Conservation (phyloP, 2,888 invertebrate genomes). For the Bembecia ichneumoniformis region DNA sequence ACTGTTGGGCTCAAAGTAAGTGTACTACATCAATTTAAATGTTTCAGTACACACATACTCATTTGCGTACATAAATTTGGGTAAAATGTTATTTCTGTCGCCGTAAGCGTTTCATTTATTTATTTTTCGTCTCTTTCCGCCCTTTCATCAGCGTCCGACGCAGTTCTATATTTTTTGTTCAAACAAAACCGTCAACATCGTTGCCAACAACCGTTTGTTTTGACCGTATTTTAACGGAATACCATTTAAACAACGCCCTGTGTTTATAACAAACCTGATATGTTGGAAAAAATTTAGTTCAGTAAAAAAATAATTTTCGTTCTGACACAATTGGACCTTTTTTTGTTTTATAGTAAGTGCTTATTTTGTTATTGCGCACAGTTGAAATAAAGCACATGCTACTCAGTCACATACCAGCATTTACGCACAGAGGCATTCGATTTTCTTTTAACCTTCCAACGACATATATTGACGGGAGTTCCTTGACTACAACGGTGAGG, state of each 20-base stretch:
- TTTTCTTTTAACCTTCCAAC: too few species aligned
- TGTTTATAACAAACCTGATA: neutral
- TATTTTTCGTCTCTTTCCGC: slow-evolving; percentile 14
- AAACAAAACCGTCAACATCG: slow-evolving; percentile 12
- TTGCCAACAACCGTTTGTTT: neutral
- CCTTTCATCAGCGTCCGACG: slow-evolving; percentile 22
- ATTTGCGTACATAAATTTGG: neutral
- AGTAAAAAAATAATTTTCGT: neutral
- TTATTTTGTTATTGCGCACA: too few species aligned
- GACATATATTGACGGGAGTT: too few species aligned
- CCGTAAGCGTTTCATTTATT: slow-evolving; percentile 6
- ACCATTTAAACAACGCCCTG: neutral
- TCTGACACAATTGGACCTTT: too few species aligned
- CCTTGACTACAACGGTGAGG: too few species aligned
- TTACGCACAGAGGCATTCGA: too few species aligned
- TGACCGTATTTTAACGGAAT: neutral
- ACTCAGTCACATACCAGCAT: too few species aligned
- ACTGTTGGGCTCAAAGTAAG: neutral
- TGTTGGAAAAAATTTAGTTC: neutral
- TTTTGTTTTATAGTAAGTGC: too few species aligned
- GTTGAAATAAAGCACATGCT: too few species aligned
- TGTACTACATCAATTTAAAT: neutral
- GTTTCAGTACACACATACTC: neutral
- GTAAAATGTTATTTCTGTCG: slow-evolving; percentile 13
- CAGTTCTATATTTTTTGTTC: slow-evolving; percentile 17